Evolutionary conservation across 2,888 invertebrate species (phyloP), one percentile per base, ranked within the genome.

Genomic region (Lithodes maja): DNA sequence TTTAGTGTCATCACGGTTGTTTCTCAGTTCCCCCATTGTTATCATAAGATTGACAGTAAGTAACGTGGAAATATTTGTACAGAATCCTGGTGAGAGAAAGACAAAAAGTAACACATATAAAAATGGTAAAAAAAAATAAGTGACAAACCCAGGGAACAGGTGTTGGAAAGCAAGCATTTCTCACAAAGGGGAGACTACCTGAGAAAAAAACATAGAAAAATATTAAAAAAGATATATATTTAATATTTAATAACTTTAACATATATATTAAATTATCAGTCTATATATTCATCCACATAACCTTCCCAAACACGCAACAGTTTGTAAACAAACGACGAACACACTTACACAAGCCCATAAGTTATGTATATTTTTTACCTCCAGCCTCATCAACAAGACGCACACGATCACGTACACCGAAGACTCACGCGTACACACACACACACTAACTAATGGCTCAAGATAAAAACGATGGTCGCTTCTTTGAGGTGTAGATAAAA

Each of bases 21-120:
- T 88, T 88, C 84, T 88, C 79, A 84, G 83, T 88, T 88, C 71
- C 83, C 84, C 88, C 84, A 84, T 88, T 88, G 88, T 88, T 88
- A 83, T 83, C 83, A 84, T 88, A 88, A 88, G 80, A 84, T 88
- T 84, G 78, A 9, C 84, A 88, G 88, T 88, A 84, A 88, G 83
- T 88, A 88, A 88, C 88, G 83, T 17, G 17, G 80, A 88, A 53
- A 84, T 88, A 88, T 80, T 82, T 88, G 88, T 88, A 88, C 88
- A 88, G 88, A 88, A 88, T 88, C 88, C 88, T 88, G 83, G 88
- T 88, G 88, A 88, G 82, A 88, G 88, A 88, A 88, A 88, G 88
- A 88, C 83, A 88, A 87, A 87, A 86, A 86, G 82, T 84, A 83
- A 84, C 83, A 87, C 79, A 80, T 55, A 81, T 33, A 33, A 33